Conservation (phyloP, 1,140 invertebrate genomes). For the Euschistus heros region DNA sequence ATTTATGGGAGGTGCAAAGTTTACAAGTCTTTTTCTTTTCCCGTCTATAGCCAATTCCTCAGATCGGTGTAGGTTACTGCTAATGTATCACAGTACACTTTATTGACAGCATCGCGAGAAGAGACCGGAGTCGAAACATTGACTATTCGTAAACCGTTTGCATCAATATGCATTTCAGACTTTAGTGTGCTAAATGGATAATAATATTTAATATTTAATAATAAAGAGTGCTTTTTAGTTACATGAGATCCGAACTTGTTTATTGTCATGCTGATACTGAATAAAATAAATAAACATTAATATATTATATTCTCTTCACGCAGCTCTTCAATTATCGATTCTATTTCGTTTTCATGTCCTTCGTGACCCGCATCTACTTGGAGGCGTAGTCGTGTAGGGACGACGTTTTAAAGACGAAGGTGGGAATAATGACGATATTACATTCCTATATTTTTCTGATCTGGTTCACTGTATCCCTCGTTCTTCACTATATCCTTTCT, state of each 20-base stretch:
- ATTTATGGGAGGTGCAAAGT: too few relatives aligned
- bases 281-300: not conserved
- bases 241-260: not conserved
- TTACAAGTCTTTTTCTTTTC: too few relatives aligned
- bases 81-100: not conserved
- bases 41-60: not conserved
- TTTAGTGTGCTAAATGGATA: not conserved
- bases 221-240: not conserved
- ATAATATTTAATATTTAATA: not conserved
- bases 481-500: not conserved
- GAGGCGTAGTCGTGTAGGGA: not conserved
- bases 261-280: not conserved
- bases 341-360: not conserved
- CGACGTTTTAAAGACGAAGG: too few relatives aligned
- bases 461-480: not conserved
- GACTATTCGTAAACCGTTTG: not conserved
- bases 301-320: not conserved
- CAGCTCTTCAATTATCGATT: constrained; percentile 2
- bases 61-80: not conserved
- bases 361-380: not conserved
- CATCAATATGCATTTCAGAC: not conserved
- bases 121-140: not conserved
- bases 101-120: not conserved
- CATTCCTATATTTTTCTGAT: not conserved
- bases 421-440: not conserved